Conservation (phyloP, 2,888 invertebrate species). For the Mythimna pallens region DNA sequence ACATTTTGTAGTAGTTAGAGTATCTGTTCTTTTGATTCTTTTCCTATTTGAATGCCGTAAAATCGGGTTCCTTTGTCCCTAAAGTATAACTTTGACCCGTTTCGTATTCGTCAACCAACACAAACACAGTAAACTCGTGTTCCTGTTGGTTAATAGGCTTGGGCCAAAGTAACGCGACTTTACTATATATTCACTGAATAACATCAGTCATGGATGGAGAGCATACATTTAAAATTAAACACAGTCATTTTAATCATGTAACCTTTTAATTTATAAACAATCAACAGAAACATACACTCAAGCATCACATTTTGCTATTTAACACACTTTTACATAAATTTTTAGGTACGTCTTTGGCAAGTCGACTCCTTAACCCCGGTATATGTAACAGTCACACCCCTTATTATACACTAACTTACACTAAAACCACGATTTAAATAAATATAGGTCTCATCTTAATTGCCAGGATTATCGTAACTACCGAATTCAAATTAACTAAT, state of each 20-base stretch:
- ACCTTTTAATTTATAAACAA: conserved; percentile 85
- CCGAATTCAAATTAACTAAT: conserved; percentile 66
- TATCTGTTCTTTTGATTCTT: background rate
- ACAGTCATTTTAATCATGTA: conserved; percentile 61
- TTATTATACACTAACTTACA: conserved; percentile 59
- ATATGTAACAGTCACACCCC: conserved; percentile 59
- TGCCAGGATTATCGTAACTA: conserved; percentile 57
- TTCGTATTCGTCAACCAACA: no score
- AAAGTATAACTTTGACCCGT: no score
- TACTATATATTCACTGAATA: background rate
- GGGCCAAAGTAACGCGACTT: no score
- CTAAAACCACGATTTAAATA: conserved; percentile 65
- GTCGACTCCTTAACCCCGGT: conserved; percentile 72
- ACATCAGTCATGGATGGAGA: background rate
- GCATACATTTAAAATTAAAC: conserved; percentile 54
- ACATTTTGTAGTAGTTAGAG: conserved; percentile 10
- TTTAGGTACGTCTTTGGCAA: conserved; percentile 83
- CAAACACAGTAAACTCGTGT: no score
- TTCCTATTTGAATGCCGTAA: background rate
- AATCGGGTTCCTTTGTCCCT: no score
- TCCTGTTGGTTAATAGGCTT: no score
- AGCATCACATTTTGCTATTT: conserved; percentile 76
- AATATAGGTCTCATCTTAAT: conserved; percentile 65
- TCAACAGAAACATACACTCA: conserved; percentile 82
- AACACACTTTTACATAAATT: conserved; percentile 76